Base-by-base conservation (phyloP, 2,888 invertebrate genomes). In the Drosophila pseudotalamancana region DNA sequence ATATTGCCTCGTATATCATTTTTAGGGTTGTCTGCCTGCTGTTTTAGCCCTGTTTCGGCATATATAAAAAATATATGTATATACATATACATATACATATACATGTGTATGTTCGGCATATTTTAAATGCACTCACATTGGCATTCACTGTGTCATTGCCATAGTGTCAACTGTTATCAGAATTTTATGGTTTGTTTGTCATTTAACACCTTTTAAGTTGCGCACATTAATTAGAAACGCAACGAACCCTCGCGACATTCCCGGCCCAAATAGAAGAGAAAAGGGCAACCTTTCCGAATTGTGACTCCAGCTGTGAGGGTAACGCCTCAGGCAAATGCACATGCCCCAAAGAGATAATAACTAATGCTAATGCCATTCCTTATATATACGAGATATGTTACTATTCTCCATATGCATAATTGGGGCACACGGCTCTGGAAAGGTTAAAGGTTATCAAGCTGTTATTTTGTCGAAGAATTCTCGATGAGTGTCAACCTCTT, bases 131-230 rank as follows among this genome's bases (percentile, higher is more conserved):
- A 29, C 21, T 6, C 35, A 46, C 37, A 55, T 48, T n/a, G n/a
- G n/a, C n/a, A n/a, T 32, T 42, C 40, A 55, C 56, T 49, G 39
- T 32, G 35, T 29, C 16, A 74, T 70, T 69, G 53, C 51, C 53
- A 64, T 35, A 45, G 68, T 60, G 72, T 77, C 78, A 78, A 77
- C 56, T 69, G 67, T 66, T 88, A 87, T 83, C 88, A 72, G 67
- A 65, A 63, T 89, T 87, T 89, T 89, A 87, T 88, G 88, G 87
- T 87, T 87, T 89, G 87, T 87, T 89, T 89, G 88, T 87, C 89
- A 84, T 80, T 88, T 87, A 89, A 88, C 87, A 88, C 87, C 87
- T 87, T 89, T 82, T 60, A 66, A 70, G 72, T 69, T 68, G 78
- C 40, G 72, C 73, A 69, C 88, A 85, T 88, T 83, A 84, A 88